Conservation (phyloP, 2,113 vertebrate genomes). For the Athene noctua region DNA sequence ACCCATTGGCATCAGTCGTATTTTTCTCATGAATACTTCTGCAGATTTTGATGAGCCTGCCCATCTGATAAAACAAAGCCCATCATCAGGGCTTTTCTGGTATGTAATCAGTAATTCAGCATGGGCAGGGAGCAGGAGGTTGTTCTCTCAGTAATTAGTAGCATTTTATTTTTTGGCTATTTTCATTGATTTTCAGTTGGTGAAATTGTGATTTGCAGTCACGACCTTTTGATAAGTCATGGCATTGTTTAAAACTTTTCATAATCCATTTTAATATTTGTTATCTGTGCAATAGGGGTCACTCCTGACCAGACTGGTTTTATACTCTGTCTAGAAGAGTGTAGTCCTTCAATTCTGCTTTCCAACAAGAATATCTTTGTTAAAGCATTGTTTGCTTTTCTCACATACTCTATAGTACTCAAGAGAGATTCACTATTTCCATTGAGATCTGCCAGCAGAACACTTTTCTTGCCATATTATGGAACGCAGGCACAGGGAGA, state of each 20-base stretch:
- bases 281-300: not conserved
- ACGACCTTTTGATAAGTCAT: not conserved
- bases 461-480: not conserved
- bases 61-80: not conserved
- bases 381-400: conserved; percentile 24
- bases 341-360: not conserved
- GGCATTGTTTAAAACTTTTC: not conserved
- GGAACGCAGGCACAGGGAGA: not conserved
- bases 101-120: not conserved
- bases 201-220: not conserved
- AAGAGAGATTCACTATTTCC: not conserved
- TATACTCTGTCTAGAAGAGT: not conserved
- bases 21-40: not conserved
- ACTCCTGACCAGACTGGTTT: not conserved
- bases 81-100: not conserved
- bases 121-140: not conserved
- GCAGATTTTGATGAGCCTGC: not conserved
- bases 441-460: not conserved
- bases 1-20: not conserved
- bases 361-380: not conserved
- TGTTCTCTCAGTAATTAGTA: not conserved
- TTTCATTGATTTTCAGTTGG: not conserved
- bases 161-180: not conserved
- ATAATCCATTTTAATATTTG: not conserved
- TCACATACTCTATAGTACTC: not conserved